Evolutionary conservation across 2,113 vertebrate species (phyloP), one percentile per base, ranked within the genome.

Genomic region (Mionectes macconnelli): DNA sequence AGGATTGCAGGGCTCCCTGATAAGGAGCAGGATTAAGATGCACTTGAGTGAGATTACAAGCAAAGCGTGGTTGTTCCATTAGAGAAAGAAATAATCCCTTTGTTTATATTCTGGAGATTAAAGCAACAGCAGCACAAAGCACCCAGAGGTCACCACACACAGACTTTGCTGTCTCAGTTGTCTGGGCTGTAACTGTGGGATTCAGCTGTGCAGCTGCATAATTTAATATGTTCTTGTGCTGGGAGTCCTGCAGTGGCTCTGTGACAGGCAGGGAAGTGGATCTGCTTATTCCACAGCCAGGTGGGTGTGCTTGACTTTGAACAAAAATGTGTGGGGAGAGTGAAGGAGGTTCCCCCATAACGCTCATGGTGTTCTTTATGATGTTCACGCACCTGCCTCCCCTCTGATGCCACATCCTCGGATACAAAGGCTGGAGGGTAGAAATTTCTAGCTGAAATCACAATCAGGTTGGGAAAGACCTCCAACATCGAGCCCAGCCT

Each of bases 21-120:
- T 20, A 55, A 84, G 69, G 50, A 91, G 59, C 50, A 82, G 95
- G 74, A 84, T 96, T 94, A 91, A 39, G 52, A 44, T 68, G 84
- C 60, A 77, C 68, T 97, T 92, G 90, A 86, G 60, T 0, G 13
- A 88, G 83, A 80, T 94, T 90, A 63, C 59, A 62, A 57, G 75
- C 56, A 63, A 72, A 82, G 53, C 0, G 3, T 42, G 59, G 83
- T 73, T 1, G 8, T 47, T 88, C 55, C 52, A 50, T 88, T 93
- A 93, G 79, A 35, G 66, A 50, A 73, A 90, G 45, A 66, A 93
- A 57, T 80, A 86, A 94, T 80, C 76, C 59, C n/a, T 92, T 81
- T 86, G 85, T 92, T 93, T 88, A 31, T 81, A 31, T 86, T 42
- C 25, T 69, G 50, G 88, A 67, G 79, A 66, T 93, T 74, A 82